A percentile compares a stretch with the other conserved stretches of the same genome.
Evolutionary conservation across 2,797 vertebrate genomes (phyloP).

Genomic region (Pseudotriccus pelzelni): DNA sequence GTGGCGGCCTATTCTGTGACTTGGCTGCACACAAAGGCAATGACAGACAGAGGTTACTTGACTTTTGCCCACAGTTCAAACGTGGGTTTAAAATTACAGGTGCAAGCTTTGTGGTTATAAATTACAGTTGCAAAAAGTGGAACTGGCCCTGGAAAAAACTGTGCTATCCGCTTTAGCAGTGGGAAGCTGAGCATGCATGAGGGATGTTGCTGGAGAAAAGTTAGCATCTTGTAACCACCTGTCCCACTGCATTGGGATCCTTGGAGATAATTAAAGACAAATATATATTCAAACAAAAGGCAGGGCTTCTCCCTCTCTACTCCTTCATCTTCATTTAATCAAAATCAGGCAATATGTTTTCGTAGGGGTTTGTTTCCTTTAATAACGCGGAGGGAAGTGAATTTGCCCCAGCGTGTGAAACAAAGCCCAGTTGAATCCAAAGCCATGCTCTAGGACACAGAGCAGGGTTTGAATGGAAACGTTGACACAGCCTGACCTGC

Average conservation of each 20-base stretch:
- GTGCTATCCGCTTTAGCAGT: background rate
- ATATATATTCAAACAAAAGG: background rate
- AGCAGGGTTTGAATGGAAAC: background rate
- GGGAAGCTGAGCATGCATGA: background rate
- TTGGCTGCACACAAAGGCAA: background rate
- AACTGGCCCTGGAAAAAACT: background rate
- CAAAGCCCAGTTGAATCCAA: background rate
- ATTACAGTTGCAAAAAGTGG: background rate
- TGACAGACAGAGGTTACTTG: background rate
- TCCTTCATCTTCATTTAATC: background rate
- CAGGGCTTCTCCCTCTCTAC: background rate
- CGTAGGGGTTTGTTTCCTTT: background rate
- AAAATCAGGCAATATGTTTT: background rate
- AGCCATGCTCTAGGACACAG: background rate
- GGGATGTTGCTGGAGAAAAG: background rate
- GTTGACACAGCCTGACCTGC: background rate
- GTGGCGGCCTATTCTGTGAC: background rate
- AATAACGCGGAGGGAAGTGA: background rate
- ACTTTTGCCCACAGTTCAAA: slow-evolving; percentile 24
- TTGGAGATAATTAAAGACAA: slow-evolving; percentile 11
- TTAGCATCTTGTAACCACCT: slow-evolving; percentile 19
- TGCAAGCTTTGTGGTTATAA: slow-evolving; percentile 21
- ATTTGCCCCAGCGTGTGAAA: background rate
- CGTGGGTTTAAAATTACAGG: slow-evolving; percentile 40
- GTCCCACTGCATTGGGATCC: background rate